These are phyloP conservation scores for Nebria salina DNA, from an alignment of 2,888 invertebrate genomes.

Conservation along the genomic window DNA sequence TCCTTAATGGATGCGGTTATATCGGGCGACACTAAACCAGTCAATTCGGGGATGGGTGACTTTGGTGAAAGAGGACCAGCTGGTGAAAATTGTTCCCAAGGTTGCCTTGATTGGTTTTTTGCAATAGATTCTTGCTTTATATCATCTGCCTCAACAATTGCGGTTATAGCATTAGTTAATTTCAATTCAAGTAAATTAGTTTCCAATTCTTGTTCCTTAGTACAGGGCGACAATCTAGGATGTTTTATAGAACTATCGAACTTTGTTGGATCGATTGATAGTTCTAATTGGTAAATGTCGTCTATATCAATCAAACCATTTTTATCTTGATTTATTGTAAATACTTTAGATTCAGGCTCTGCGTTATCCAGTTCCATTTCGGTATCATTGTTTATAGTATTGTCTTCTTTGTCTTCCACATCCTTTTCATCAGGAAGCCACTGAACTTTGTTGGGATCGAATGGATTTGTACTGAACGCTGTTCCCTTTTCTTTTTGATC, in stretches of 20 bases:
- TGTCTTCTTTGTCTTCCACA: slow-evolving; percentile 48
- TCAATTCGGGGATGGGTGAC: slow-evolving; percentile 44
- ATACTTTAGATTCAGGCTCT: slow-evolving; percentile 23
- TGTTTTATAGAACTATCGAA: too few relatives aligned
- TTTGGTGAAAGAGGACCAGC: slow-evolving; percentile 45
- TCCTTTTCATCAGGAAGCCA: slow-evolving; percentile 66
- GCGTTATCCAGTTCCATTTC: slow-evolving; percentile 47
- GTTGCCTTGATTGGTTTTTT: slow-evolving; percentile 36
- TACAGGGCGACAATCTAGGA: too few relatives aligned
- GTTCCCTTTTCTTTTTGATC: slow-evolving; percentile 69
- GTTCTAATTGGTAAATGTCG: background rate
- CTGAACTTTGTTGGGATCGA: slow-evolving; percentile 71
- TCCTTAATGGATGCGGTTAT: slow-evolving; percentile 60
- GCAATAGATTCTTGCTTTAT: background rate
- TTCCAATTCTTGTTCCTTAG: too few relatives aligned
- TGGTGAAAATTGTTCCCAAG: slow-evolving; percentile 23
- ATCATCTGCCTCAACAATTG: too few relatives aligned
- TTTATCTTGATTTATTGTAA: background rate
- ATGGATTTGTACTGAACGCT: slow-evolving; percentile 63
- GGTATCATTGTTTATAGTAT: slow-evolving; percentile 50
- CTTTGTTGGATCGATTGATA: background rate
- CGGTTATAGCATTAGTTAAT: too few relatives aligned
- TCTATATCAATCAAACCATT: background rate
- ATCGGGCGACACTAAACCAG: slow-evolving; percentile 50
- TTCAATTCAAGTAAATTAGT: too few relatives aligned